Base-by-base conservation (phyloP, 2,797 vertebrate species). In the Adelosebastes latens region DNA sequence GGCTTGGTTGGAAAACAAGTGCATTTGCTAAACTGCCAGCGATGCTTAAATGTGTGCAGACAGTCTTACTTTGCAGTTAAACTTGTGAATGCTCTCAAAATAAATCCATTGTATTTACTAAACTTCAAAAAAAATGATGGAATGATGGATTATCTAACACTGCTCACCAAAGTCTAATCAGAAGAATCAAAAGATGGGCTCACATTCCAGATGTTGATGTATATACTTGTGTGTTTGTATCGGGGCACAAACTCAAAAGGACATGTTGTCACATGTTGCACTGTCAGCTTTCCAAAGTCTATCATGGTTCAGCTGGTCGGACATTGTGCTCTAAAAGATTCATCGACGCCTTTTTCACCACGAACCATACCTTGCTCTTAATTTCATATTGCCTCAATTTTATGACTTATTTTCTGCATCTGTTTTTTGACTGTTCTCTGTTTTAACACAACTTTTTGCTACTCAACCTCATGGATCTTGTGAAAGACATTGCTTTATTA, bases 131-230 rank as follows among this genome's bases (percentile, higher is more conserved):
- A 49, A 42, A 42, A 42, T 49, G 1, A 25, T 5, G 29, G 10
- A n/a, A 32, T 16, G 20, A 66, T 56, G 22, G 32, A 49, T 72
- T 55, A 31, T 63, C 25, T 27, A 90, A 91, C 69, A 55, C 7
- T 39, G 27, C 25, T 71, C 67, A 20, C 63, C 67, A 31, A 75
- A 73, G 61, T 76, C 46, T 94, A 91, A 89, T 86, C 72, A 18
- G 86, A 92, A 85, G 83, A 81, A 73, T 94, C 90, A 84, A 77
- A 82, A 79, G 83, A 91, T 92, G 89, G 92, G 75, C 92, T 64
- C 91, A 91, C 94, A 96, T 96, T 96, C 95, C 94, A 92, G 79
- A 92, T 75, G 72, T 78, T 83, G 89, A 77, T 96, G 94, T 95
- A 93, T 91, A 94, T 94, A 95, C 14, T 39, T 77, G 32, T 69